These are phyloP conservation scores for Tachystola acroxantha DNA, from an alignment of 2,888 invertebrate species.

Conservation along the genomic window DNA sequence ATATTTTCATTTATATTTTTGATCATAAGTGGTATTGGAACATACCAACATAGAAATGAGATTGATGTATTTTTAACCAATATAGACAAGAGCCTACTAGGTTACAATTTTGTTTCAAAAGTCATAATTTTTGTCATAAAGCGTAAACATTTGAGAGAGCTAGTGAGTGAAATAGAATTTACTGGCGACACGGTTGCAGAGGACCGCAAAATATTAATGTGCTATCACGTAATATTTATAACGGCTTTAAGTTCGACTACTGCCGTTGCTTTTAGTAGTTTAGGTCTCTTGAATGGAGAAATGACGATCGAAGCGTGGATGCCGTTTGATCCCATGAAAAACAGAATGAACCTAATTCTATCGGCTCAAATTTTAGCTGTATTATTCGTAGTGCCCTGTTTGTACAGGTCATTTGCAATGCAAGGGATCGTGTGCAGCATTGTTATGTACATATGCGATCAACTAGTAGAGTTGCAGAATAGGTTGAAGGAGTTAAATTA, in stretches of 20 bases:
- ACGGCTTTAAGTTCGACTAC: conserved; percentile 26
- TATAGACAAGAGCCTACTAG: conserved; percentile 44
- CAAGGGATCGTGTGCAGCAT: conserved; percentile 57
- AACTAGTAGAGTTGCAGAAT: conserved; percentile 43
- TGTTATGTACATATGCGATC: conserved; percentile 57
- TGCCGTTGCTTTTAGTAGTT: conserved; percentile 29
- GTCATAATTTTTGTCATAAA: conserved; percentile 36
- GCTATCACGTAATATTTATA: conserved; percentile 28
- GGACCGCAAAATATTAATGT: conserved; percentile 38
- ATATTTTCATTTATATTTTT: conserved; percentile 32
- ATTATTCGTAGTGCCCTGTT: conserved; percentile 33
- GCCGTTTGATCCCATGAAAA: conserved; percentile 50
- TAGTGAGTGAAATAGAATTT: conserved; percentile 41
- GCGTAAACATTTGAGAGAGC: conserved; percentile 30
- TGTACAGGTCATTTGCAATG: conserved; percentile 46
- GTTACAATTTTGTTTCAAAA: conserved; percentile 49
- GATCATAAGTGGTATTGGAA: conserved; percentile 38
- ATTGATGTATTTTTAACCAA: conserved; percentile 34
- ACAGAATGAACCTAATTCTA: conserved; percentile 31
- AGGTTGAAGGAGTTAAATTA: conserved; percentile 35
- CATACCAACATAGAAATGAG: conserved; percentile 32
- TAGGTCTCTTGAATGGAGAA: conserved; percentile 39
- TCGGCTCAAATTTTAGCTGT: conserved; percentile 36
- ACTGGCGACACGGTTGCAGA: conserved; percentile 46
- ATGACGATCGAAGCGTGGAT: conserved; percentile 55